phyloP scores from a whole-genome alignment of 92 coral and sea anemone genomes.

The Epizoanthus stellaris region DNA sequence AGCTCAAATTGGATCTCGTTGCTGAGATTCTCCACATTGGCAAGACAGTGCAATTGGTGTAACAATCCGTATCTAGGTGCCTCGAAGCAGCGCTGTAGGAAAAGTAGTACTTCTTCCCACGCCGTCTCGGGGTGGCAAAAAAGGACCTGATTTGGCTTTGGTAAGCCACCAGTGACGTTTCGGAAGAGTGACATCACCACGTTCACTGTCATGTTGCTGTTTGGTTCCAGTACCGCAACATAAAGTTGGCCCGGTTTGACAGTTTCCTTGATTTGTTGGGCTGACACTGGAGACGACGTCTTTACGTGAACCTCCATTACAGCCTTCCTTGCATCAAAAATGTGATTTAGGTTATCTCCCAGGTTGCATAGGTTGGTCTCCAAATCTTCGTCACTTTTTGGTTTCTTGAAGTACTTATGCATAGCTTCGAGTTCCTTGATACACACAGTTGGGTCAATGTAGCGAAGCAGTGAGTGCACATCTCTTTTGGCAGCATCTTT shows the following conservation, averaged over 20 bases:
- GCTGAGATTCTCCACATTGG: constrained; percentile 88
- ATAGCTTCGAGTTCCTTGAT: constrained; percentile 53
- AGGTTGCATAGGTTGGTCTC: constrained; percentile 63
- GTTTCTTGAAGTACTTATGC: constrained; percentile 40
- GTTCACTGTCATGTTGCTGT: constrained; percentile 77
- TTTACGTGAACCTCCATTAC: constrained; percentile 1
- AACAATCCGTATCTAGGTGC: constrained; percentile 57
- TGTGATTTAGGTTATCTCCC: constrained; percentile 71
- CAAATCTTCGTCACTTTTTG: constrained; percentile 35
- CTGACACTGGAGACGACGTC: constrained; percentile 2
- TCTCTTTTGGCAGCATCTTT: constrained; percentile 16
- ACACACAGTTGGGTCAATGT: constrained; percentile 64
- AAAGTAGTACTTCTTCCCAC: constrained; percentile 91
- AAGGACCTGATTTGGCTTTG: constrained; percentile 85
- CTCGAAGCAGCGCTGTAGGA: constrained; percentile 83
- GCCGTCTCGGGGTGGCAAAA: constrained; percentile 87
- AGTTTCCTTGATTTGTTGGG: constrained; percentile 56
- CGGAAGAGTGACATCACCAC: constrained; percentile 85
- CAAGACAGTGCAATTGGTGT: constrained; percentile 83
- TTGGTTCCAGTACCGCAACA: constrained; percentile 86
- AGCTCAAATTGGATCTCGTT: constrained; percentile 89
- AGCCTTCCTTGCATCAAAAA: constrained; percentile 54
- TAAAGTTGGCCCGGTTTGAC: constrained; percentile 88
- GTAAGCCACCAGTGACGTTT: constrained; percentile 69
- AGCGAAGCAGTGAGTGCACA: constrained; percentile 67